Base-by-base conservation (phyloP, 2,113 vertebrate genomes). In the Chascanopsetta lugubris region DNA sequence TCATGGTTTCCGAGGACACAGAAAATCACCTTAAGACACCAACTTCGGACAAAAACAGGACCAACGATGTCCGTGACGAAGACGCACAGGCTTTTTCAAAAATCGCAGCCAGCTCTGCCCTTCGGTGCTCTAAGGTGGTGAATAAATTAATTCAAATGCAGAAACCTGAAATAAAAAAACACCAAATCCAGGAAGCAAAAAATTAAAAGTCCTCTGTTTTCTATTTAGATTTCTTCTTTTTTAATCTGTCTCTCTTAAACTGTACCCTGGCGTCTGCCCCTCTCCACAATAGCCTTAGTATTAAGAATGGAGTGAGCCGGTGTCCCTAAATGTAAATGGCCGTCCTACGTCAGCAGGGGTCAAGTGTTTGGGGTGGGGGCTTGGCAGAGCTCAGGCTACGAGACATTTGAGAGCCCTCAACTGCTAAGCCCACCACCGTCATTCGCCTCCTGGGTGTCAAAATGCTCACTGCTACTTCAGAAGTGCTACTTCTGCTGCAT, bases 381-480 rank as follows among this genome's bases (percentile, higher is more conserved):
- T 94, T 90, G 90, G 91, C 90, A 83, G 72, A 67, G 80, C 72
- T 82, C 75, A 51, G 85, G 80, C 84, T 85, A 87, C 10, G 0
- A 3, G 91, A 93, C 59, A 92, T 54, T 60, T 88, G 93, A 96
- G 92, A 95, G 83, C 83, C 77, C 85, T 77, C 29, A 84, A 85
- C 85, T 86, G 85, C 64, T 87, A 82, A 90, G 82, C 89, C 87
- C 58, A 65, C 40, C 61, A 66, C 66, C 61, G 61, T 90, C 89
- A 63, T 61, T 69, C 40, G 45, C 69, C 15, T 85, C 64, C 40
- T 87, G 77, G 79, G 87, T 94, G 91, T 91, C 87, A 90, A 87
- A 88, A 79, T 71, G 71, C 59, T 83, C 65, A 84, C 68, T 82
- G 75, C n/a, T n/a, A n/a, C n/a, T n/a, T n/a, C n/a, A n/a, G n/a